phyloP scores from a whole-genome alignment of 2,888 invertebrate genomes.

The Lomographa bimaculata region DNA sequence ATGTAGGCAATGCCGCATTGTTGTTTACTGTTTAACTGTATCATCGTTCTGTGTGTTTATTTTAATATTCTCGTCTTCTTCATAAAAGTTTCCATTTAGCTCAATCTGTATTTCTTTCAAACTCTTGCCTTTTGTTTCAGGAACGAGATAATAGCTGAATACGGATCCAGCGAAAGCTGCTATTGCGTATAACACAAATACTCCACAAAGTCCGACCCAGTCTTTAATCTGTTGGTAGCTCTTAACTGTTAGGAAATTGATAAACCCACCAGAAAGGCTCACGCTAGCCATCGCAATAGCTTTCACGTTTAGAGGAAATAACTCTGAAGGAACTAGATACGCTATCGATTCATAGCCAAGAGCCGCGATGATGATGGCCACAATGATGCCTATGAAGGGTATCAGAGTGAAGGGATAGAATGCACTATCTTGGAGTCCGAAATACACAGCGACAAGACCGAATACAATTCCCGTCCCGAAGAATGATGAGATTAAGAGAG shows the following conservation, averaged over 20 bases:
- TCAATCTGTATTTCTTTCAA: constrained; percentile 80
- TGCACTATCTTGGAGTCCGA: constrained; percentile 46
- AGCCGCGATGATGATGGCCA: constrained; percentile 48
- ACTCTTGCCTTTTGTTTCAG: constrained; percentile 83
- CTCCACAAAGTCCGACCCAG: constrained; percentile 65
- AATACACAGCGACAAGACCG: constrained; percentile 56
- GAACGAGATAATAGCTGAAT: constrained; percentile 68
- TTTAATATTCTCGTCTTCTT: constrained; percentile 36
- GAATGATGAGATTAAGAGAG: constrained; percentile 68
- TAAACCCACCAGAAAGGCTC: constrained; percentile 65
- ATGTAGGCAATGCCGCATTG: too few species aligned
- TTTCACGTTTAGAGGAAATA: constrained; percentile 83
- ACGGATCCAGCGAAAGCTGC: constrained; percentile 66
- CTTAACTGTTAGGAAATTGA: constrained; percentile 75
- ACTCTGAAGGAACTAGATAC: constrained; percentile 76
- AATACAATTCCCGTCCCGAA: constrained; percentile 51
- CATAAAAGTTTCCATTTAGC: constrained; percentile 58
- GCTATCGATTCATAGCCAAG: constrained; percentile 76
- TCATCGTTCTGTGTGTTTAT: too few species aligned
- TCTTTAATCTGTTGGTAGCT: constrained; percentile 74
- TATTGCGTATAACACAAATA: constrained; percentile 71
- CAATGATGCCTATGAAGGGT: constrained; percentile 66
- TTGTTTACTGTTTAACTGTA: too few species aligned
- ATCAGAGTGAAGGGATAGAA: constrained; percentile 50
- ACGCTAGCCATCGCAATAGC: constrained; percentile 74